Evolutionary conservation across 2,888 invertebrate genomes (phyloP), one percentile per base, ranked within the genome.

Genomic region (Tetramorium bicarinatum): DNA sequence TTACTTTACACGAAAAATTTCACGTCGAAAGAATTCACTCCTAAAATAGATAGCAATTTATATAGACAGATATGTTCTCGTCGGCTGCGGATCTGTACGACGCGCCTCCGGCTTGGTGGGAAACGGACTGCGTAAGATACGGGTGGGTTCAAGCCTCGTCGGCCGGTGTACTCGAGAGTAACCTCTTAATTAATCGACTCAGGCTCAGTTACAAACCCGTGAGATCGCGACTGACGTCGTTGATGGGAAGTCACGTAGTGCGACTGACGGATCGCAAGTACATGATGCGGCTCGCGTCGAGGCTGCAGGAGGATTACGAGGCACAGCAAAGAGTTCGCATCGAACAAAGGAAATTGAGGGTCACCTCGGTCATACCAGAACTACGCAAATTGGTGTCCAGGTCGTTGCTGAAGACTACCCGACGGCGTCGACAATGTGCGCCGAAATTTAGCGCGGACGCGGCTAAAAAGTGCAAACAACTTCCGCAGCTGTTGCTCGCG

Each of bases 211-310:
- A 96, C 92, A 96, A 96, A 56, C 96, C 96, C 91, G 96, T 97
- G 83, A 96, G 96, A 82, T 96, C 96, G 59, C 96, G 96, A n/a
- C 95, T 97, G 92, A 97, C 97, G 94, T 96, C 96, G 94, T 95
- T 97, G 87, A 97, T 97, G 97, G 97, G 97, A 74, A 96, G 96
- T 47, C 96, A 96, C 93, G 95, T 96, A 89, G 96, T 97, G 80
- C 96, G 96, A 89, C 95, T 97, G 82, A 97, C 97, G 1, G 97
- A 97, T 94, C 95, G 97, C 87, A 95, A 94, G 81, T 97, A 96
- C 94, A 97, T 97, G 97, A 96, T 95, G 85, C 95, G 95, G 18
- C 95, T 97, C 76, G 96, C 96, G 92, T 95, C 96, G 56, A 95
- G 96, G 64, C 96, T 97, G 4, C 25, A 21, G 2, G 62, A 75